Percentiles rank a stretch among this genome's conserved stretches.
These are phyloP conservation scores for Podarcis siculus DNA, from an alignment of 2,797 vertebrate species.

Conservation along the genomic window DNA sequence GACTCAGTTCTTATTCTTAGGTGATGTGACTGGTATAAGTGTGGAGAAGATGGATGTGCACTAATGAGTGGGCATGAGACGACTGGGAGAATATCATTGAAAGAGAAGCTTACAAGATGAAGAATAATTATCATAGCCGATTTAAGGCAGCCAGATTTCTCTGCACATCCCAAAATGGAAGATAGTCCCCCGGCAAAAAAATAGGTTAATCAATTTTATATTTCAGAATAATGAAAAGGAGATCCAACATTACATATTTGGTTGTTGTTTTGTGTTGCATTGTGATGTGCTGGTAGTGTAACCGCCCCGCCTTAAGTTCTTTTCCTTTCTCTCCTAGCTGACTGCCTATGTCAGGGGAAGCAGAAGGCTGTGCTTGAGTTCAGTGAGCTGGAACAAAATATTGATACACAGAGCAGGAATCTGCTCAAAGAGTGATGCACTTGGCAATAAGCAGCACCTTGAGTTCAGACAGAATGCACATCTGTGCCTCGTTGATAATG, in stretches of 20 bases:
- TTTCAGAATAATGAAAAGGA: constrained; percentile 16
- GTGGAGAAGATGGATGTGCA: background rate
- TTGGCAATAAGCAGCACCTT: constrained; percentile 70
- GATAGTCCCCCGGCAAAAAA: constrained; percentile 5
- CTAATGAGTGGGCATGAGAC: constrained; percentile 3
- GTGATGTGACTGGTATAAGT: background rate
- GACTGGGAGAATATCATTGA: constrained; percentile 28
- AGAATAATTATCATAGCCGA: background rate
- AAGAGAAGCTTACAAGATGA: constrained; percentile 1
- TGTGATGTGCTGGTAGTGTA: constrained; percentile 6
- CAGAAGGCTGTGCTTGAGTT: constrained; percentile 76
- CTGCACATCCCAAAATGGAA: constrained; percentile 1
- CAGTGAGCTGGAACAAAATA: constrained; percentile 76
- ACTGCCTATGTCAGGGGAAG: constrained; percentile 34
- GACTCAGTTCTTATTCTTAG: background rate
- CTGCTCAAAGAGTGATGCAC: constrained; percentile 64
- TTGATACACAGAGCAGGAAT: constrained; percentile 68
- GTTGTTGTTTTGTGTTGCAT: background rate
- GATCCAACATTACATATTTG: background rate
- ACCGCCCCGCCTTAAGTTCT: constrained; percentile 18
- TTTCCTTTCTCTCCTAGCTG: constrained; percentile 40
- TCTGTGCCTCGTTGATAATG: constrained; percentile 81
- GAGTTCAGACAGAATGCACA: constrained; percentile 80
- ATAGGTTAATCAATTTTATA: background rate
- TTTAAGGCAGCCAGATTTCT: constrained; percentile 17